These are phyloP conservation scores for Drosophila elegans DNA, from an alignment of 1,140 invertebrate species.

Conservation along the genomic window DNA sequence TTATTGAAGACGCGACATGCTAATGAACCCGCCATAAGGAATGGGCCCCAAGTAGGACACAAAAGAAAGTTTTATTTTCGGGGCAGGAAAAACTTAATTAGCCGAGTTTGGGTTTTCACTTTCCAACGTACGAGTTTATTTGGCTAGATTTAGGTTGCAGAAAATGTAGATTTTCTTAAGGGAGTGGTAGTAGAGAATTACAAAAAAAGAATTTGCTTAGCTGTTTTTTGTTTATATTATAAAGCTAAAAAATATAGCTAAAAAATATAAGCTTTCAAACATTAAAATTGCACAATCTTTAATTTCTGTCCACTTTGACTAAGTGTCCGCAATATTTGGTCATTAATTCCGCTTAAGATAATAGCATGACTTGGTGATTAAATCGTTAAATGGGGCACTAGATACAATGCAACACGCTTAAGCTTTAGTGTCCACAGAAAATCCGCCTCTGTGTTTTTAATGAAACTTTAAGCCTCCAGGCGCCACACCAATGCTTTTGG, in stretches of 20 bases:
- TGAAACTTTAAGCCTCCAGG: conserved; percentile 6
- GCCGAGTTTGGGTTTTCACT: conserved; percentile 3
- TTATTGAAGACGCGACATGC: conserved; percentile 51
- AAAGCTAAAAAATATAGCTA: no score
- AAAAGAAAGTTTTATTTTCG: conserved; percentile 37
- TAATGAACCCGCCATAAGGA: conserved; percentile 53
- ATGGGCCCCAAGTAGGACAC: conserved; percentile 4
- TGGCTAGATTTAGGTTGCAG: neutral
- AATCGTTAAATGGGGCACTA: neutral
- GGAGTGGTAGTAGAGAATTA: neutral
- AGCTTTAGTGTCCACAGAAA: neutral
- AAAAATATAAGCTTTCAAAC: no score
- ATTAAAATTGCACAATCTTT: no score
- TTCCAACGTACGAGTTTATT: conserved; percentile 3
- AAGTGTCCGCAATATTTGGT: neutral
- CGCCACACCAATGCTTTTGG: neutral
- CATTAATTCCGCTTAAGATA: conserved; percentile 4
- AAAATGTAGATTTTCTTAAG: neutral
- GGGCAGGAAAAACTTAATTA: conserved; percentile 25
- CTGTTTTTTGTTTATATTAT: no score
- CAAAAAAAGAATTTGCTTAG: neutral
- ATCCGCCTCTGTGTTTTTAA: conserved; percentile 4
- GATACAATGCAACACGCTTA: neutral
- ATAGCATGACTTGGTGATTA: neutral
- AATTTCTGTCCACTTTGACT: no score